phyloP scores from a whole-genome alignment of 2,113 vertebrate species.

The Litocranius walleri region DNA sequence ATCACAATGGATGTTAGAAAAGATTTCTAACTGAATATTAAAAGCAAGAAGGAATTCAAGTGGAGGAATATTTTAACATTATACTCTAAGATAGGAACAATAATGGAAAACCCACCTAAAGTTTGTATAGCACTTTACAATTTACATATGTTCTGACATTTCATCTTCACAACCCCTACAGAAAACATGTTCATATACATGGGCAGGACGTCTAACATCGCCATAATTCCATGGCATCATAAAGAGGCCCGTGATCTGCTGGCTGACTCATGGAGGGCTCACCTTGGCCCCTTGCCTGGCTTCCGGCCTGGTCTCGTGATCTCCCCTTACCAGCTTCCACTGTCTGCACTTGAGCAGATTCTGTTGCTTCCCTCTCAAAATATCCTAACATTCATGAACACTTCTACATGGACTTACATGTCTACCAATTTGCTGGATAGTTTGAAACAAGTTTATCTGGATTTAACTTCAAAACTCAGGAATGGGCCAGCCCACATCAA shows the following conservation, averaged over 20 bases:
- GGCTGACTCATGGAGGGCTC: not conserved
- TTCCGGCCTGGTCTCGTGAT: not conserved
- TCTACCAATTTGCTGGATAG: not conserved
- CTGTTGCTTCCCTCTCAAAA: not conserved
- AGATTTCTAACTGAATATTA: not conserved
- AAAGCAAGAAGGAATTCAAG: slow-evolving; percentile 4
- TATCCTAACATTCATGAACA: not conserved
- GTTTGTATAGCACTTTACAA: not conserved
- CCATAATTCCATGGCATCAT: not conserved
- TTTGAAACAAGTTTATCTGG: not conserved
- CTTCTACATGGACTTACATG: not conserved
- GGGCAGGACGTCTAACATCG: not conserved
- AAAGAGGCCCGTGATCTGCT: not conserved
- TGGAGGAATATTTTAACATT: not conserved
- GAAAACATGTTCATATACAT: not conserved
- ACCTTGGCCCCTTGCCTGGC: not conserved
- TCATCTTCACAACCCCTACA: not conserved
- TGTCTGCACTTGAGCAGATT: not conserved
- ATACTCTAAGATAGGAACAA: not conserved
- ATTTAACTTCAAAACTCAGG: not conserved
- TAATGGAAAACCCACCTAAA: not conserved
- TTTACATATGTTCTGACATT: not conserved
- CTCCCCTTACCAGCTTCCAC: not conserved
- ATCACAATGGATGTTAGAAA: not conserved
- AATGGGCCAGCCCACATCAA: not conserved